Percentiles rank a stretch among this genome's conserved stretches.
phyloP scores from a whole-genome alignment of 1,140 invertebrate genomes.

The Hormaphis cornu region DNA sequence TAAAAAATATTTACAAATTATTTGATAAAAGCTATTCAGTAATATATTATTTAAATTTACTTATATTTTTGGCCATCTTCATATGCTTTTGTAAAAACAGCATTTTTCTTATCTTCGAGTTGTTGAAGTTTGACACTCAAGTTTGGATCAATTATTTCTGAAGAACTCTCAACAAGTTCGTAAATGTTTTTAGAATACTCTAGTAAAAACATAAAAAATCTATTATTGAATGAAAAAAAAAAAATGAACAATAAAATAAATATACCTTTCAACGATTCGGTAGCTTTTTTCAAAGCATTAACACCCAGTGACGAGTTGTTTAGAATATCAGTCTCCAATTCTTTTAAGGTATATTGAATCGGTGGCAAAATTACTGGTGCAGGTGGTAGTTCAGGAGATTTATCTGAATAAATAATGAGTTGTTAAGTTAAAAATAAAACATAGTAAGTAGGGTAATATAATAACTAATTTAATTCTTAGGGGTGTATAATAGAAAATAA shows the following conservation, averaged over 20 bases:
- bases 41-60: not conserved
- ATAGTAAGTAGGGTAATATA: not conserved
- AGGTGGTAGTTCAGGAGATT: not conserved
- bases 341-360: not conserved
- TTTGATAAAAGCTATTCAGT: not conserved
- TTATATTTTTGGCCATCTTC: not conserved
- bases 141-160: slow-evolving; percentile 4
- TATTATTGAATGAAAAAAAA: not conserved
- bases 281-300: not conserved
- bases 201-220: not conserved
- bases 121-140: slow-evolving; percentile 1
- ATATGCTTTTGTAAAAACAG: not conserved
- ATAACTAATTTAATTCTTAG: too few relatives aligned
- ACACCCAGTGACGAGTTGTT: not conserved
- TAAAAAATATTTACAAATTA: not conserved
- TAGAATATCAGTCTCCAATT: slow-evolving; percentile 13
- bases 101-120: slow-evolving; percentile 8
- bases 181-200: not conserved
- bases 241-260: not conserved
- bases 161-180: not conserved
- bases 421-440: not conserved
- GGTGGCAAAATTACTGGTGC: not conserved
- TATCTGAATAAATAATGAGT: not conserved
- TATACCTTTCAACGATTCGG: slow-evolving; percentile 6
- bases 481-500: not conserved